Percentiles rank a stretch among this genome's conserved stretches.
These are phyloP conservation scores for Lepidurus arcticus DNA, from an alignment of 1,140 invertebrate species.

Conservation along the genomic window DNA sequence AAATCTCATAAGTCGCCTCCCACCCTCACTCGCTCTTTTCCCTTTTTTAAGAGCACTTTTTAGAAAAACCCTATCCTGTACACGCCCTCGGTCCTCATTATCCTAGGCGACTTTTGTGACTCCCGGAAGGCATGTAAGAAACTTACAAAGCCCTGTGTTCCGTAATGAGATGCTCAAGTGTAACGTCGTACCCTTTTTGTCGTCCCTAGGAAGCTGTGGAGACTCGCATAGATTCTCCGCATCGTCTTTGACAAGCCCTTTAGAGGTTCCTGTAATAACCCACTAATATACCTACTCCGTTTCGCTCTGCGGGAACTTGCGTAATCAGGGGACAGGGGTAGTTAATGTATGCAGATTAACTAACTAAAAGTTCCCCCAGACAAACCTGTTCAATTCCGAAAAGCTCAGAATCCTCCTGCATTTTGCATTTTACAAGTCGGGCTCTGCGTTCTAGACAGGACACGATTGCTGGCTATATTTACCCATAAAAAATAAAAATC, in stretches of 20 bases:
- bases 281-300: not conserved
- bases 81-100: constrained; percentile 17
- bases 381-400: too few species aligned
- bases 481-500: not conserved
- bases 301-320: not conserved
- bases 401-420: too few species aligned
- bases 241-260: not conserved
- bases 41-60: not conserved
- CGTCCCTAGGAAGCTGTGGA: not conserved
- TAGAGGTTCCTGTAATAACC: not conserved
- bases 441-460: not conserved
- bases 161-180: constrained; percentile 15
- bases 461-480: not conserved
- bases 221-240: not conserved
- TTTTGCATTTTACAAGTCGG: too few species aligned
- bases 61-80: not conserved
- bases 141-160: constrained; percentile 2
- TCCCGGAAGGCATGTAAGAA: constrained; percentile 18
- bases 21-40: not conserved
- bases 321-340: not conserved
- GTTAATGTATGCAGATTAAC: not conserved
- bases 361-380: not conserved
- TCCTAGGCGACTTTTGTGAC: constrained; percentile 3
- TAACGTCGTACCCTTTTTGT: not conserved
- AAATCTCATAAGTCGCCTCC: not conserved